Base-by-base conservation (phyloP, 2,797 vertebrate genomes). In the Uromys caudimaculatus region DNA sequence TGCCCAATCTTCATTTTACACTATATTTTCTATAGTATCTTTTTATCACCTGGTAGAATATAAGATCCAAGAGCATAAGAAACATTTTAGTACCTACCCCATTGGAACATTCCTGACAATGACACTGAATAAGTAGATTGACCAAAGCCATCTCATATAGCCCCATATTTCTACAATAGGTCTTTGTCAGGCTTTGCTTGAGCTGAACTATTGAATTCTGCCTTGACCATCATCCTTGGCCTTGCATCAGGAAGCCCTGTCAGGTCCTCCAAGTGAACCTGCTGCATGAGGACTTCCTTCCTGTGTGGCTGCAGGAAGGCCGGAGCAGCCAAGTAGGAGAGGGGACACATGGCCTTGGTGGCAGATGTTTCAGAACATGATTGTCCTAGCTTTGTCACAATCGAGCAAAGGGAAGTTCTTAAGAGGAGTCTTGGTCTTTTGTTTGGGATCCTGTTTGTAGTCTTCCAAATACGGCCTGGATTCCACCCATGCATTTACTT, bases 101-200 rank as follows among this genome's bases (percentile, higher is more conserved):
- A 71, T 21, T 6, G 47, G 16, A 41, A 47, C n/a, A 62, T 14
- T 8, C 4, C 50, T 41, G 14, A 24, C 1, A 14, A 2, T 35
- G 27, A 3, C 67, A 38, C 9, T 1, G 60, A 69, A 27, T 29
- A 38, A 29, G 10, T 24, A 10, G 50, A 41, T 4, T 44, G 76
- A 6, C 21, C 35, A 41, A 73, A n/a, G 12, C 38, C 75, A 17
- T 50, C 50, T n/a, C 35, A 24, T 62, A 23, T 44, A 35, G 5
- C 4, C 8, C 62, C 32, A 19, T 1, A 0, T 54, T 87, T 64
- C 50, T 17, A 0, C 0, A 3, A 38, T 3, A 19, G 38, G 21
- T 9, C 50, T 38, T 52, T 75, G 17, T 13, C 1, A 24, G 44
- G 35, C 32, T 81, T 38, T 54, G 2, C 2, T 21, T 44, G 54